phyloP scores from a whole-genome alignment of 2,797 vertebrate species.

The Tiaroga cobitis region DNA sequence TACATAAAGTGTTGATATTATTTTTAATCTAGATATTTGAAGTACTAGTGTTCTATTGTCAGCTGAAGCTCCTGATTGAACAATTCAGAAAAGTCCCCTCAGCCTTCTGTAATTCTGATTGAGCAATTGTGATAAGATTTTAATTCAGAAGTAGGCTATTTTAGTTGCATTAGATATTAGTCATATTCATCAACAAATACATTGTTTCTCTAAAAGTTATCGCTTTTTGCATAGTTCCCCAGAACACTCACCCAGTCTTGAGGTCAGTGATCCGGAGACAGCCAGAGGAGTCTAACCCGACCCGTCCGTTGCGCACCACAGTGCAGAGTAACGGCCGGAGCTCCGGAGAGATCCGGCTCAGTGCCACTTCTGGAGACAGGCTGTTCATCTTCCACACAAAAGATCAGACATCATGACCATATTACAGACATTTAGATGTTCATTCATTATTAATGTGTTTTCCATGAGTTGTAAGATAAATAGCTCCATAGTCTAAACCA shows the following conservation, averaged over 20 bases:
- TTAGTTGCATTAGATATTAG: background rate
- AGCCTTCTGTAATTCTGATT: background rate
- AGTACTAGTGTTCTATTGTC: background rate
- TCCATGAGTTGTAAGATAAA: background rate
- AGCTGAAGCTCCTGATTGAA: background rate
- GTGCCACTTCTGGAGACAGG: slow-evolving; percentile 93
- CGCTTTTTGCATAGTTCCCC: background rate
- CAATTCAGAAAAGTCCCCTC: background rate
- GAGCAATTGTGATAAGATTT: background rate
- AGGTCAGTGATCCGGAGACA: slow-evolving; percentile 96
- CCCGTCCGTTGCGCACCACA: slow-evolving; percentile 92
- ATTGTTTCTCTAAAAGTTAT: background rate
- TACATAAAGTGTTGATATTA: background rate
- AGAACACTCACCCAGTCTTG: slow-evolving; percentile 89
- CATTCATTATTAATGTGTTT: background rate
- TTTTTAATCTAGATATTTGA: background rate
- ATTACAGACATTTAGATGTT: background rate
- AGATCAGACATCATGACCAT: background rate
- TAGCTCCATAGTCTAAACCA: background rate
- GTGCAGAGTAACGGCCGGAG: slow-evolving; percentile 90
- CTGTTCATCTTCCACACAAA: slow-evolving; percentile 76
- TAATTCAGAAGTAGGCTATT: background rate
- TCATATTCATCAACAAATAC: background rate
- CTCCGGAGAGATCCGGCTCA: slow-evolving; percentile 93
- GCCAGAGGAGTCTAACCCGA: slow-evolving; percentile 94